Evolutionary conservation across 2,113 vertebrate species (phyloP), one percentile per base, ranked within the genome.

Genomic region (Tragelaphus scriptus): DNA sequence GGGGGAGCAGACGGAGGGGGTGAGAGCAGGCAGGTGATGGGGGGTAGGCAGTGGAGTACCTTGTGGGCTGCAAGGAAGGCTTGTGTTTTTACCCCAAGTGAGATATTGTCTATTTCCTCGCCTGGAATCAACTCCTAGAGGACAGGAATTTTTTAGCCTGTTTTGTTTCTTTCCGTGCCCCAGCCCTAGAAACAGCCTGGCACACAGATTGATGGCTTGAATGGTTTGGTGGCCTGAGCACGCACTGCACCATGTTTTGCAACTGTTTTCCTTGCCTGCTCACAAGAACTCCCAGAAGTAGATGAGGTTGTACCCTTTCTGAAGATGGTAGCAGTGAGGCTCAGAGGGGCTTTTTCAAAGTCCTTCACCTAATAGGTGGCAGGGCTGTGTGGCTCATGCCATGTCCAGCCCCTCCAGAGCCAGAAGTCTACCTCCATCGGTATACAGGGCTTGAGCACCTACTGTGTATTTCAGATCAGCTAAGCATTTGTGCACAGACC

Each of bases 141-240:
- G 65, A 44, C 47, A 81, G 32, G 28, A 28, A 9, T 40, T 28
- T 90, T 85, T 30, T 61, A 68, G 56, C 21, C 15, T 25, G 28
- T 49, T 90, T 79, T 84, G 30, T 86, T 65, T 86, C 58, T 32
- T 87, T 92, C 80, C 53, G 47, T 51, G 63, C 85, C 49, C 47
- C 40, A 71, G 63, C 32, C 12, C 36, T 68, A 59, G 51, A 58
- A 65, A 71, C 40, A n/a, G 17, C 26, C 25, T 2, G 16, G 90
- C 28, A 19, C 23, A 26, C 21, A 15, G 21, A 80, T 5, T 32
- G 16, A 56, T 16, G 49, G 61, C 30, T 23, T 5, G 28, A 49
- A 77, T 30, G 28, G 93, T 49, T 36, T 6, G 8, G n/a, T 77
- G 93, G 36, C 51, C 88, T 3, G 14, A 91, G 25, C 26, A 58